Conservation (phyloP, 2,113 vertebrate species). For the Ramphastos sulfuratus region DNA sequence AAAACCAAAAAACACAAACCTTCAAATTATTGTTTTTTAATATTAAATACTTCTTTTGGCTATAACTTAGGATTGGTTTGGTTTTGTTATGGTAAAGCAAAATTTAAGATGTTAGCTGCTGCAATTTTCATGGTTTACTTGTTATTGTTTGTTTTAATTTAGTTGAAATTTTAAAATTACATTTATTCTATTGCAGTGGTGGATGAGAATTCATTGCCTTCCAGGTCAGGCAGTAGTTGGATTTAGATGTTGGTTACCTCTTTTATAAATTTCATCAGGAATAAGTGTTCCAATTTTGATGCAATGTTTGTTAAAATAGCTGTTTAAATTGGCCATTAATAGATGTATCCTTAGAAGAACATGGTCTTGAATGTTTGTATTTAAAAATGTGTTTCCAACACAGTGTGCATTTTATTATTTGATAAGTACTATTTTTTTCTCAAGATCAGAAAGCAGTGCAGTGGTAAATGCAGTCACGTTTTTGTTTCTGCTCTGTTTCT, state of each 20-base stretch:
- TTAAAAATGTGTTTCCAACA: constrained; percentile 9
- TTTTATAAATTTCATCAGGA: background rate
- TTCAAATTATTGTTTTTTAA: background rate
- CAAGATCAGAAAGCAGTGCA: background rate
- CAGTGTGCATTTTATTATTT: background rate
- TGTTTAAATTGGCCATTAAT: background rate
- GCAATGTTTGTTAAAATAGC: background rate
- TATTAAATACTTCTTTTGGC: background rate
- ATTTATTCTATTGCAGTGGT: background rate
- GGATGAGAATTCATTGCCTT: background rate
- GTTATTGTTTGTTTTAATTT: background rate
- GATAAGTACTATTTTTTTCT: background rate
- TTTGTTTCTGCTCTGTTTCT: constrained; percentile 12
- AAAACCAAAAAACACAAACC: too few relatives aligned
- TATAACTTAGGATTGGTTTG: background rate
- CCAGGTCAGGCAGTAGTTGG: background rate
- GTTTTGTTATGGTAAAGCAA: background rate
- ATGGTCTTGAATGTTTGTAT: background rate
- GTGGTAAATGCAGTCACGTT: background rate
- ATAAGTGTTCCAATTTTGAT: background rate
- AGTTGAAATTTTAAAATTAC: background rate
- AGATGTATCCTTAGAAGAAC: background rate
- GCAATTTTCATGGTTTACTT: background rate
- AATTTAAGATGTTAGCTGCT: background rate
- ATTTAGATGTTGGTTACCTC: background rate